phyloP scores from a whole-genome alignment of 1,140 invertebrate genomes.

The Maniola jurtina region DNA sequence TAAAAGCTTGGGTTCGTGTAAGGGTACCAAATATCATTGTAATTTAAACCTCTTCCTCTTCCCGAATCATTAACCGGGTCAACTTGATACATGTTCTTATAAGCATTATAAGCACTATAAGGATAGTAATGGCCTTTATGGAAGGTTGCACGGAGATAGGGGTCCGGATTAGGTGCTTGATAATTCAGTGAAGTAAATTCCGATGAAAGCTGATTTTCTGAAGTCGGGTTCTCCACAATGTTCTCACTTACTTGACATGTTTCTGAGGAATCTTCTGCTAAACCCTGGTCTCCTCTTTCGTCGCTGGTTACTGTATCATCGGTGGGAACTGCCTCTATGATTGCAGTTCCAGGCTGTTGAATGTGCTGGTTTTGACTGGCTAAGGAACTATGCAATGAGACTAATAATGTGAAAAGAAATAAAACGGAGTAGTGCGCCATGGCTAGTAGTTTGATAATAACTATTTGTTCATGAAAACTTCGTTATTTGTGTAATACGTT shows the following conservation, averaged over 20 bases:
- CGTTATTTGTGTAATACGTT: not conserved
- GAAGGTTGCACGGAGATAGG: not conserved
- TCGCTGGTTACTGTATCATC: conserved; percentile 3
- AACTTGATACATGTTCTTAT: not conserved
- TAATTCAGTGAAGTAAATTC: not conserved
- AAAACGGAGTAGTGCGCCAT: conserved; percentile 10
- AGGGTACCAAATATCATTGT: conserved; percentile 6
- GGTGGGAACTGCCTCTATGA: conserved; percentile 14
- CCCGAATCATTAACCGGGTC: not conserved
- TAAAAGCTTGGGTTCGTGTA: conserved; percentile 10
- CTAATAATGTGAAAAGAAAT: not conserved
- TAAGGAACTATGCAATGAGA: not conserved
- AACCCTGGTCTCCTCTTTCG: not conserved
- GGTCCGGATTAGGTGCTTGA: not conserved
- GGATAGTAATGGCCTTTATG: conserved; percentile 6
- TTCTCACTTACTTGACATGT: not conserved
- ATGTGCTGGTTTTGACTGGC: conserved; percentile 1
- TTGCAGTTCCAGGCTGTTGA: conserved; percentile 10
- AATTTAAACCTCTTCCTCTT: not conserved
- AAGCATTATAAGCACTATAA: not conserved
- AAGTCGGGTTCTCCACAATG: not conserved
- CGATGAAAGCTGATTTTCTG: not conserved
- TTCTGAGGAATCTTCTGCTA: conserved; percentile 4
- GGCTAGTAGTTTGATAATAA: not conserved
- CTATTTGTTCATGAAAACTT: not conserved